Evolutionary conservation across 2,888 invertebrate species (phyloP), one percentile per base, ranked within the genome.

Genomic region (Sphaeridia pumilis): DNA sequence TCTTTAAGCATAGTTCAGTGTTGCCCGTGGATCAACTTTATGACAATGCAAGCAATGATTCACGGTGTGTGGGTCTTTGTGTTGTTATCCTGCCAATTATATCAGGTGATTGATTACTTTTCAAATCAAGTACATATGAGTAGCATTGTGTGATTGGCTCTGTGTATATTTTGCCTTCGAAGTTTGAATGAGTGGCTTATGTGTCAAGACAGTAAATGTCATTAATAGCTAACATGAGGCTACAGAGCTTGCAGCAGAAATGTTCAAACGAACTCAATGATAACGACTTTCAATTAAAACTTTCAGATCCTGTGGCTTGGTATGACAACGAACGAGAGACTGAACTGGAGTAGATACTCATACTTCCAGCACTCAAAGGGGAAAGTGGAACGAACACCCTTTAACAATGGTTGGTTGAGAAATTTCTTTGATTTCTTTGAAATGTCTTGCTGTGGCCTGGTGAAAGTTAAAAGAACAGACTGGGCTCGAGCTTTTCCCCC

Each of bases 321-420:
- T 59, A 89, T 97, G 86, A 98, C 97, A 36, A 97, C 97, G 56
- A 98, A 98, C 72, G 97, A 98, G 74, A 80, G 95, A 64, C 84
- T 98, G 78, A 98, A 98, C 74, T 83, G 87, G 67, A 83, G 84
- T 28, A 82, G 95, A 59, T 98, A 97, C 75, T 77, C 79, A 56
- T 78, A 81, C 66, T 79, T 81, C 66, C 42, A 64, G 65, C 4
- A 55, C 20, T 52, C 52, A 3, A 41, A 35, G 17, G 52, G 58
- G 3, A 56, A 68, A 67, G 82, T 71, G 80, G 82, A 70, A 75
- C 78, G 81, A 59, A 85, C 85, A 70, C 87, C 87, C 12, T 89
- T 89, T 73, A 80, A 86, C 66, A 84, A 87, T 67, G 92, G 93
- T 0, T 78, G 83, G 46, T 70, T 85, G 54, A 78, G 79, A 69